Conservation (phyloP, 1,140 invertebrate species). For the Drosophila elegans region DNA sequence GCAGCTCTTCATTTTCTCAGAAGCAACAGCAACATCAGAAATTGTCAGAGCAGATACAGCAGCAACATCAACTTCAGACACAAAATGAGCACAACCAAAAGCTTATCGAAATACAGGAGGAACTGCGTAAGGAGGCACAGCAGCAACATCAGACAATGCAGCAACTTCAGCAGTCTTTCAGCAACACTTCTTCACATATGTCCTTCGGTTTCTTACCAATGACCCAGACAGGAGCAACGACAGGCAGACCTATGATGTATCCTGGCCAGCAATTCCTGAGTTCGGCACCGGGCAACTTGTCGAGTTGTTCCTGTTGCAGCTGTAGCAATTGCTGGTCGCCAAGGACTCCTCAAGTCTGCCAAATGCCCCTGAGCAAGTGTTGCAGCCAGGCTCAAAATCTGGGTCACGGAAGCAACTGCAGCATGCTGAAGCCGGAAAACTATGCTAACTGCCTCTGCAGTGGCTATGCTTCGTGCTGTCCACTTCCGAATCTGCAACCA, state of each 20-base stretch:
- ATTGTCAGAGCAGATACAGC: background rate
- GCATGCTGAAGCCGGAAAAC: constrained; percentile 6
- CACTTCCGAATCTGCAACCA: background rate
- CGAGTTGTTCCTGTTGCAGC: constrained; percentile 16
- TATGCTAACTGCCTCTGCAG: constrained; percentile 1
- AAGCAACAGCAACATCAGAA: background rate
- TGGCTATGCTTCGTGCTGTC: constrained; percentile 1
- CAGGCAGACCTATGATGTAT: constrained; percentile 12
- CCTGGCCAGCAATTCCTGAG: constrained; percentile 28
- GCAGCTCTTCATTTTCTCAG: background rate
- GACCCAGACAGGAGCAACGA: background rate
- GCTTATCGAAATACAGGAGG: background rate
- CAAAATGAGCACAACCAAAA: background rate
- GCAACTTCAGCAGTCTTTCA: background rate
- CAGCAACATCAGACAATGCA: background rate
- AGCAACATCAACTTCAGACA: too few relatives aligned
- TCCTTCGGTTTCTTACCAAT: constrained; percentile 44
- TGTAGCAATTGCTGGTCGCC: constrained; percentile 32
- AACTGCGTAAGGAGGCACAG: background rate
- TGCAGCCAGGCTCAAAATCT: constrained; percentile 8
- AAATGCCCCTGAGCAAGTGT: background rate
- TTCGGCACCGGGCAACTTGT: constrained; percentile 7
- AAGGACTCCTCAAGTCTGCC: constrained; percentile 8
- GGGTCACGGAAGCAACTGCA: constrained; percentile 17
- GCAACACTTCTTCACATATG: constrained; percentile 23